phyloP scores from a whole-genome alignment of 2,797 vertebrate genomes.

The Hypotaenidia philippensis region DNA sequence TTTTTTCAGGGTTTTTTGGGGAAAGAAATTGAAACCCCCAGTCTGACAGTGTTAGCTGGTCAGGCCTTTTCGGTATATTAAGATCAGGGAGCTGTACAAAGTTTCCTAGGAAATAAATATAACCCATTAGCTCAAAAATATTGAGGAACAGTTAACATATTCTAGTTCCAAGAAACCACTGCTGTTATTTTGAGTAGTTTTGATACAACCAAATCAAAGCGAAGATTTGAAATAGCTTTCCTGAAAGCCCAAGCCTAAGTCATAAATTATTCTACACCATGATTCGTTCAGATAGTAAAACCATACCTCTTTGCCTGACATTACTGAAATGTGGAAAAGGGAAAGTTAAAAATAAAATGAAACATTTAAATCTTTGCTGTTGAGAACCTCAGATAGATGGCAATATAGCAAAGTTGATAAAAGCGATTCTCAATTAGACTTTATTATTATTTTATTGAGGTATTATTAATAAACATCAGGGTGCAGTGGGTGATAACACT shows the following conservation, averaged over 20 bases:
- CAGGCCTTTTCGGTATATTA: background rate
- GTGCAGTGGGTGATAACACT: conserved; percentile 44
- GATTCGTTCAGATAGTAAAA: conserved; percentile 82
- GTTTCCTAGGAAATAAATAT: conserved; percentile 65
- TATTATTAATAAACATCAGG: conserved; percentile 73
- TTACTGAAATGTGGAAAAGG: conserved; percentile 80
- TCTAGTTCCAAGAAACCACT: conserved; percentile 75
- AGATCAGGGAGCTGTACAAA: conserved; percentile 46
- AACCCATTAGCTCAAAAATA: conserved; percentile 42
- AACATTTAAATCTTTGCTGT: conserved; percentile 81
- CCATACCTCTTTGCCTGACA: conserved; percentile 82
- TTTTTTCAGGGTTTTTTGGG: background rate
- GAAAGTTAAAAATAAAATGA: conserved; percentile 85
- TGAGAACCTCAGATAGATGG: conserved; percentile 76
- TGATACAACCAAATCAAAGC: conserved; percentile 82
- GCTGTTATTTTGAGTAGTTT: conserved; percentile 82
- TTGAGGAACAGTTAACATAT: conserved; percentile 64
- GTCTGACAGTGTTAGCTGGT: background rate
- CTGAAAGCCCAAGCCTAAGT: conserved; percentile 80
- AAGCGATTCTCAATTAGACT: conserved; percentile 78
- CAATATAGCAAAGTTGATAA: conserved; percentile 77
- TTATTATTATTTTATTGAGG: conserved; percentile 70
- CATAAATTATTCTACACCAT: conserved; percentile 84
- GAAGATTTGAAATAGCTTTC: conserved; percentile 84
- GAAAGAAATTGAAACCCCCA: background rate